Base-by-base conservation (phyloP, 2,797 vertebrate species). In the Premnoplex brunnescens region DNA sequence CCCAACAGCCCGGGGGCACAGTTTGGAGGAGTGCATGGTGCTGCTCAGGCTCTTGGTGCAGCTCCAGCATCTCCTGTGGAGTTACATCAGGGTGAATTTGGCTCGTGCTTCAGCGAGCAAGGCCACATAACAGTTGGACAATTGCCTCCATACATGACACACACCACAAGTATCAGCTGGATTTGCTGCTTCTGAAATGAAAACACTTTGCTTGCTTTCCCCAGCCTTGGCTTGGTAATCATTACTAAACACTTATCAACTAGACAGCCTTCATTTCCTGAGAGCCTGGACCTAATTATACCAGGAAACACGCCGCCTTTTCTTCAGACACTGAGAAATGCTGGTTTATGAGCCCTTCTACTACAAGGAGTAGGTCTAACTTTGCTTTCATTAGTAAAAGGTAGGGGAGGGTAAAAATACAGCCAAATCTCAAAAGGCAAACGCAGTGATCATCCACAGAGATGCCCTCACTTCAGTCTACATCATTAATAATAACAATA, bases 231-330 rank as follows among this genome's bases (percentile, higher is more conserved):
- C 85, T 95, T 52, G 77, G 74, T 95, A 95, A 94, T 91, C 86
- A 91, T 91, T 91, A 90, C 93, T 94, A 56, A 78, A 93, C 92
- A 89, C 96, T 95, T 95, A 96, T 95, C 96, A 95, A 92, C 66
- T 83, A 92, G 96, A 93, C 44, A 28, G 92, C 72, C 73, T 93
- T 96, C 89, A 95, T 96, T 96, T 97, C 96, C 97, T 95, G 94
- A 95, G 66, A 83, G 69, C 78, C 96, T 97, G 97, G 89, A 80
- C 91, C 78, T 95, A 95, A 96, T 97, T 96, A 97, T 54, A 79
- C 58, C 54, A 80, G 92, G 85, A 94, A 95, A 79, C 10, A 3
- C 22, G 30, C 43, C 0, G 5, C 59, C 79, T 90, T 93, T 93
- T 24, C 63, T 68, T 80, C 90, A 92, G 90, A 82, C 74, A 13